Conservation (phyloP, 2,888 invertebrate genomes). For the Nomada flava region DNA sequence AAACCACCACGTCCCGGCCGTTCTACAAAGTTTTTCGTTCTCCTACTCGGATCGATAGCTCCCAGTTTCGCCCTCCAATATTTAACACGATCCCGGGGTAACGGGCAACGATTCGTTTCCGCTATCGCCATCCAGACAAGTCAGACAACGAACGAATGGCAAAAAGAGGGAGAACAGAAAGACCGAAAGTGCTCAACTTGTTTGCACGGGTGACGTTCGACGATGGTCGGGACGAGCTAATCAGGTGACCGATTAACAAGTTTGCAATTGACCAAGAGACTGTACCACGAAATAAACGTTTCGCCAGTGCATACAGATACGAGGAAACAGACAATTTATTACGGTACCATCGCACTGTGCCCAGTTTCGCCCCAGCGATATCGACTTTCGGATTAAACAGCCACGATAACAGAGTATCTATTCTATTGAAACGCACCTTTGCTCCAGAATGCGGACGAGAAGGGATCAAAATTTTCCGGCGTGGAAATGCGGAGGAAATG, state of each 20-base stretch:
- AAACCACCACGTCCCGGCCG: no score
- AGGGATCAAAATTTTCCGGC: background rate
- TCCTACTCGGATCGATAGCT: background rate
- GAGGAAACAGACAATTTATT: conserved; percentile 50
- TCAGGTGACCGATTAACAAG: conserved; percentile 63
- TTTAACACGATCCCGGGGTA: conserved; percentile 23
- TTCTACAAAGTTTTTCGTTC: no score
- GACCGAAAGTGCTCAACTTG: conserved; percentile 3
- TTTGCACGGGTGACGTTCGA: conserved; percentile 15
- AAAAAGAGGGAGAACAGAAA: background rate
- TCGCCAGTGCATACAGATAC: conserved; percentile 50
- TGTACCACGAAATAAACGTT: conserved; percentile 55
- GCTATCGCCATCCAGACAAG: background rate
- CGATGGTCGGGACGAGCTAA: conserved; percentile 32
- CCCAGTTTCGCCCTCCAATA: background rate
- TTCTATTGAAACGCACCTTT: no score
- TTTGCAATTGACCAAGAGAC: conserved; percentile 49
- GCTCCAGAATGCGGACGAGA: background rate
- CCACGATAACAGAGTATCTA: conserved; percentile 14
- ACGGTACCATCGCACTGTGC: background rate
- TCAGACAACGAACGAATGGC: background rate
- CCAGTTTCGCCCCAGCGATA: conserved; percentile 1
- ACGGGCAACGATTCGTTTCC: conserved; percentile 20
- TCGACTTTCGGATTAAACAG: conserved; percentile 5
- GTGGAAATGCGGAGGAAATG: background rate